A percentile compares a stretch with the other conserved stretches of the same genome.
phyloP scores from a whole-genome alignment of 2,888 invertebrate species.

The Epiblema foenella region DNA sequence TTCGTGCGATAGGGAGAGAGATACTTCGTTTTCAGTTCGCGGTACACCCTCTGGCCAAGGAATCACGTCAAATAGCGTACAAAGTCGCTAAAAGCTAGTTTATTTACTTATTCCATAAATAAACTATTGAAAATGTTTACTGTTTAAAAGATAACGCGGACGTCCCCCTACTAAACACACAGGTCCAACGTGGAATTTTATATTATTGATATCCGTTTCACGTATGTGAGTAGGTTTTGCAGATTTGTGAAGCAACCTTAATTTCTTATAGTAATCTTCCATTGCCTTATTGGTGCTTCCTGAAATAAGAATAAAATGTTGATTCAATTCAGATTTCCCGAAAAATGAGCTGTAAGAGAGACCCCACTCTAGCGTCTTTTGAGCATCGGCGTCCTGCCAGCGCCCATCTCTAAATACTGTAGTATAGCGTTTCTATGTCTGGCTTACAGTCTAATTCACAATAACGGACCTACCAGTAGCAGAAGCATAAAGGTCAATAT shows the following conservation, averaged over 20 bases:
- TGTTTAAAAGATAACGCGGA: slow-evolving; percentile 63
- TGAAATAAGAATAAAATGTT: slow-evolving; percentile 47
- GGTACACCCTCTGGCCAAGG: neutral
- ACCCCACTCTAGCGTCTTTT: no score
- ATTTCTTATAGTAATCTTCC: slow-evolving; percentile 63
- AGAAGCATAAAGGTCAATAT: no score
- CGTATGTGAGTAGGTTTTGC: slow-evolving; percentile 60
- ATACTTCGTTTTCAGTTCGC: no score
- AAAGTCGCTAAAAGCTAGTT: no score
- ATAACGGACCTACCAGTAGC: no score
- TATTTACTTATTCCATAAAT: neutral
- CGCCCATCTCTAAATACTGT: no score
- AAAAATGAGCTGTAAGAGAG: neutral
- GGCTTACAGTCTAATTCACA: no score
- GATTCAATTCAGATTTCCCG: neutral
- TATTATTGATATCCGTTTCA: slow-evolving; percentile 63
- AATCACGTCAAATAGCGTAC: neutral
- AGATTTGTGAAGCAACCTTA: slow-evolving; percentile 67
- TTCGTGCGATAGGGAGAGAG: no score
- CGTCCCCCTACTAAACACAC: slow-evolving; percentile 61
- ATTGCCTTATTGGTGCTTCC: slow-evolving; percentile 69
- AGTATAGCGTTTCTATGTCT: no score
- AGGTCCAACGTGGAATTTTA: slow-evolving; percentile 63
- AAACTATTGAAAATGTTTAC: slow-evolving; percentile 52
- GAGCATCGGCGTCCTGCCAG: no score